phyloP scores from a whole-genome alignment of 2,797 vertebrate species.

The Chelidonichthys spinosus region DNA sequence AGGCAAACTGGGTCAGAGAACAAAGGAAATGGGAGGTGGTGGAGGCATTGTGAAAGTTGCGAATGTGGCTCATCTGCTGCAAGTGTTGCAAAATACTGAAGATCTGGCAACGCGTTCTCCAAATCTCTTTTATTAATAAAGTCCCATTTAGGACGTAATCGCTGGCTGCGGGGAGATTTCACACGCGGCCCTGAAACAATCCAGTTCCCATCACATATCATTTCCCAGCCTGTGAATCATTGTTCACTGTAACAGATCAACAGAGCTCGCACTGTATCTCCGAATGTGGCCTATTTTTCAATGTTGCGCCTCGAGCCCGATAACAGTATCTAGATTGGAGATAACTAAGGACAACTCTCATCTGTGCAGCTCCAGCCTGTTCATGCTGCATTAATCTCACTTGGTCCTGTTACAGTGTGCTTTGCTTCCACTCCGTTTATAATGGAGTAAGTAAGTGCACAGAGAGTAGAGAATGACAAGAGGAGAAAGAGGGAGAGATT shows the following conservation, averaged over 20 bases:
- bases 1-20: slow-evolving; percentile 74
- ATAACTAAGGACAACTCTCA: slow-evolving; percentile 43
- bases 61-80: slow-evolving; percentile 49
- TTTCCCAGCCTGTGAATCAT: slow-evolving; percentile 50
- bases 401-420: slow-evolving; percentile 7
- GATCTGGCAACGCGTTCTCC: slow-evolving; percentile 6
- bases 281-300: slow-evolving; percentile 67
- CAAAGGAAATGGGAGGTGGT: slow-evolving; percentile 55
- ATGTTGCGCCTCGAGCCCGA: slow-evolving; percentile 47
- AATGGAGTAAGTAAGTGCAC: slow-evolving; percentile 3
- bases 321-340: slow-evolving; percentile 47
- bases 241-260: slow-evolving; percentile 60
- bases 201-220: slow-evolving; percentile 27
- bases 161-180: slow-evolving; percentile 27
- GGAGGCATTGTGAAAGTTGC: slow-evolving; percentile 53
- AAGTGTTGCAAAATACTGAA: slow-evolving; percentile 41
- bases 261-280: slow-evolving; percentile 48
- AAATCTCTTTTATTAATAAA: slow-evolving; percentile 41
- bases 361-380: slow-evolving; percentile 24
- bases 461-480: not conserved
- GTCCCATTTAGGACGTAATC: slow-evolving; percentile 23
- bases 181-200: slow-evolving; percentile 40
- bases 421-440: slow-evolving; percentile 17
- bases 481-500: not conserved
- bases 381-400: slow-evolving; percentile 41